Base-by-base conservation (phyloP, 1,140 invertebrate genomes). In the Phthorimaea operculella region DNA sequence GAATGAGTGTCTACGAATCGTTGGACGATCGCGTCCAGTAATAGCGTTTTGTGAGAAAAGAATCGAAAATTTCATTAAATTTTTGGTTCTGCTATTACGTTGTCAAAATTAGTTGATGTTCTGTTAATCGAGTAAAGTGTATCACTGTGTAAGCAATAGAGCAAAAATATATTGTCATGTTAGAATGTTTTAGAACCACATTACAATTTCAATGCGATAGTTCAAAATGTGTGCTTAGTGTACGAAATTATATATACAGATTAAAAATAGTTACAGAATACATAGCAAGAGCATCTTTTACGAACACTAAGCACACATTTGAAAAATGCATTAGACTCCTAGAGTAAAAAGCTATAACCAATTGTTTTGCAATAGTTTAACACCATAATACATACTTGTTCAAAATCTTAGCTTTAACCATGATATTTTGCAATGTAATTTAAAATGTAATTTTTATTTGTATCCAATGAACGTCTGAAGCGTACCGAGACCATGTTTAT, bases 321-420 rank as follows among this genome's bases (percentile, higher is more conserved):
- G 6, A 28, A 28, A 28, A 28, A 28, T 39, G 36, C 36, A 57
- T 57, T 79, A 78, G 75, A 70, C 67, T 70, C 63, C 67, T 79
- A 81, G 78, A 77, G 68, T 79, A 73, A 74, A 55, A 72, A 77
- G 79, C 79, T 82, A 70, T 73, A 79, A 73, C 70, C 67, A 60
- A 79, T 82, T 83, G 76, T 78, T 79, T 82, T 82, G 79, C 77
- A 61, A 76, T 80, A 78, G 74, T 70, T 74, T 79, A 78, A 78
- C 76, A 75, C 71, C 67, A 76, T 68, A 66, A 66, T 68, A 70
- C 58, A 70, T 71, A 70, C 64, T 72, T 68, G 63, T 72, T 71
- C 66, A 74, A 69, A 72, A 68, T 60, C 66, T 70, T 69, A 79
- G 77, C 77, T 83, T 82, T 66, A 70, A 71, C 64, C 64, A 6